Evolutionary conservation across 2,888 invertebrate species (phyloP).

Genomic region (Thereva nobilitata): DNA sequence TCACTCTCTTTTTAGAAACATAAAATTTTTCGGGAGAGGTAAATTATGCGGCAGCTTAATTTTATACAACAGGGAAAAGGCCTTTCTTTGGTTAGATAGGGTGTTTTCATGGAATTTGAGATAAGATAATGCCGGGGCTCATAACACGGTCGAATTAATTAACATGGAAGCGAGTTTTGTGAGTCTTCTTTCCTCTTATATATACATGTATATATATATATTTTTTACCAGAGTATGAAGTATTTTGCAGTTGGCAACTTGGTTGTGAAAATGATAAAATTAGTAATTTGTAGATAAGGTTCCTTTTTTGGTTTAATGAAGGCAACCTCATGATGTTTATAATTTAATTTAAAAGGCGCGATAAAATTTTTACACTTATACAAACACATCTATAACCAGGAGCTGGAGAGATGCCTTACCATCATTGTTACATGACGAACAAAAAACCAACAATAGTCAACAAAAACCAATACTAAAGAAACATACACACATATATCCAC

Average conservation of each 20-base stretch:
- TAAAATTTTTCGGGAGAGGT: not conserved
- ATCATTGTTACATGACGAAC: too few relatives aligned
- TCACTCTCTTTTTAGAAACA: too few relatives aligned
- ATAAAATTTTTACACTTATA: not conserved
- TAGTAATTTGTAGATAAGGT: conserved; percentile 30
- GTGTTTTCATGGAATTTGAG: conserved; percentile 31
- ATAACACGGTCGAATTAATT: conserved; percentile 32
- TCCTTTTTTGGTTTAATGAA: conserved; percentile 12
- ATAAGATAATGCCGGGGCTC: conserved; percentile 30
- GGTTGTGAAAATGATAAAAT: conserved; percentile 30
- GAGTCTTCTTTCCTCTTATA: not conserved
- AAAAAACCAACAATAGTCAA: too few relatives aligned
- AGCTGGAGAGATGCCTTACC: too few relatives aligned
- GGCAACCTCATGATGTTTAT: conserved; percentile 21
- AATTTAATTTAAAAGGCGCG: conserved; percentile 28
- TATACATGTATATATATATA: too few relatives aligned
- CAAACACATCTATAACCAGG: too few relatives aligned
- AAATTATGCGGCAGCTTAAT: conserved; percentile 34
- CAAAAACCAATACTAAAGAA: too few relatives aligned
- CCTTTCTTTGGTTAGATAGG: conserved; percentile 5
- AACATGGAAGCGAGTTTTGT: conserved; percentile 29
- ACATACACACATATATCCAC: too few relatives aligned
- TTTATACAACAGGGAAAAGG: conserved; percentile 20
- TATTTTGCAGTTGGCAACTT: conserved; percentile 20
- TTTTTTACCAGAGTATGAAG: not conserved